Conservation (phyloP, 92 coral and sea anemone species). For the Blastomussa wellsi region DNA sequence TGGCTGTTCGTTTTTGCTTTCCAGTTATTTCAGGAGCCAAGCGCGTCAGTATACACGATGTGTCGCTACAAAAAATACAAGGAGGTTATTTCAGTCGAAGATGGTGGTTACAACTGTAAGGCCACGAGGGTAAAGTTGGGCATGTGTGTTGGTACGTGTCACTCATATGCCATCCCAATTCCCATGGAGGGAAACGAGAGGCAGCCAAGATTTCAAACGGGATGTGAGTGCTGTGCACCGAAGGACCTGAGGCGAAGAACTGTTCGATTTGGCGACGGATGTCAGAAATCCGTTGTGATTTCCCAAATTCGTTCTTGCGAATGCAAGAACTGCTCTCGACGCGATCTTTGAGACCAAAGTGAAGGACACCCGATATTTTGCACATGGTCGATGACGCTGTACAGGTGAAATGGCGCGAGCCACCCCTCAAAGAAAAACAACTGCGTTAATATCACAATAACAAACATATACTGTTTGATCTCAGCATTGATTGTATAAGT, state of each 20-base stretch:
- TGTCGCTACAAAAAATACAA: constrained; percentile 49
- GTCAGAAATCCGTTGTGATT: constrained; percentile 30
- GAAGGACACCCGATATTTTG: neutral
- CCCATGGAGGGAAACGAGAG: constrained; percentile 13
- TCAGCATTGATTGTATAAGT: neutral
- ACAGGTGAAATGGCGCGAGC: neutral
- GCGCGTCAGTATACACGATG: neutral
- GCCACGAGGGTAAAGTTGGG: constrained; percentile 35
- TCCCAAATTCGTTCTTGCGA: constrained; percentile 49
- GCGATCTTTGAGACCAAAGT: constrained; percentile 27
- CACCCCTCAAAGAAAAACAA: neutral
- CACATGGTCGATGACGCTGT: constrained; percentile 5
- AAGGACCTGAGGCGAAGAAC: constrained; percentile 9
- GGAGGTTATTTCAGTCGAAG: constrained; percentile 39
- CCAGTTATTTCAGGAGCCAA: constrained; percentile 23
- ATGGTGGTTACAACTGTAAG: constrained; percentile 49
- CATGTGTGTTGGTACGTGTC: constrained; percentile 65
- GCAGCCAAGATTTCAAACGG: constrained; percentile 19
- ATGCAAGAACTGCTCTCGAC: constrained; percentile 46
- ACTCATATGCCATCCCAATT: constrained; percentile 60
- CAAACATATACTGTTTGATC: neutral
- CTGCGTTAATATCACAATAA: neutral
- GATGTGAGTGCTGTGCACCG: constrained; percentile 42
- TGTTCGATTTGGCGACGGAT: constrained; percentile 32
- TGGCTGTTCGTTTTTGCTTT: constrained; percentile 31